phyloP scores from a whole-genome alignment of 2,888 invertebrate genomes.

The Calameuta filiformis region DNA sequence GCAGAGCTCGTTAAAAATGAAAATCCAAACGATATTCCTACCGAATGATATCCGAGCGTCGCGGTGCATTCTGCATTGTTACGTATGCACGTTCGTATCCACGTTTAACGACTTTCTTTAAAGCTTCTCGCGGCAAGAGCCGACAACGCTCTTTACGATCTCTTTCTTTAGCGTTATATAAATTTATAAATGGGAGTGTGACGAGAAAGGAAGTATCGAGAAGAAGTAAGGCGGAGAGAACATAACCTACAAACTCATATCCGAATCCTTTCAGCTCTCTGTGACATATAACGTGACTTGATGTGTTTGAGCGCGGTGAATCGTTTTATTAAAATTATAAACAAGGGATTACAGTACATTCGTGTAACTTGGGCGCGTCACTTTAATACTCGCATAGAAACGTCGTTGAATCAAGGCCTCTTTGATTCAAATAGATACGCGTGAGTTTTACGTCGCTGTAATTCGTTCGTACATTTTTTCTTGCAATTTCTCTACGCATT shows the following conservation, averaged over 20 bases:
- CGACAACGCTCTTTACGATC: neutral
- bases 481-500: constrained; percentile 10
- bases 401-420: constrained; percentile 58
- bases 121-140: neutral
- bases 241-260: neutral
- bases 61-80: neutral
- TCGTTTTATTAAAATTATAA: constrained; percentile 57
- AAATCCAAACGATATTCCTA: neutral
- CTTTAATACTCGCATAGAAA: constrained; percentile 47
- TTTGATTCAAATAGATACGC: constrained; percentile 44
- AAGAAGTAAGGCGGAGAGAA: neutral
- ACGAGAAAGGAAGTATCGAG: neutral
- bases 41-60: neutral
- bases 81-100: neutral
- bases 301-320: constrained; percentile 42
- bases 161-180: neutral
- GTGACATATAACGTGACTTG: neutral
- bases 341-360: constrained; percentile 53
- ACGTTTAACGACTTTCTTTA: neutral
- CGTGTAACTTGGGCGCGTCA: constrained; percentile 36
- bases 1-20: neutral
- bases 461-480: constrained; percentile 19
- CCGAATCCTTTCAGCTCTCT: neutral
- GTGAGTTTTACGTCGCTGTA: neutral
- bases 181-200: neutral